phyloP scores from a whole-genome alignment of 2,797 vertebrate species.

The Hyperoplus immaculatus region DNA sequence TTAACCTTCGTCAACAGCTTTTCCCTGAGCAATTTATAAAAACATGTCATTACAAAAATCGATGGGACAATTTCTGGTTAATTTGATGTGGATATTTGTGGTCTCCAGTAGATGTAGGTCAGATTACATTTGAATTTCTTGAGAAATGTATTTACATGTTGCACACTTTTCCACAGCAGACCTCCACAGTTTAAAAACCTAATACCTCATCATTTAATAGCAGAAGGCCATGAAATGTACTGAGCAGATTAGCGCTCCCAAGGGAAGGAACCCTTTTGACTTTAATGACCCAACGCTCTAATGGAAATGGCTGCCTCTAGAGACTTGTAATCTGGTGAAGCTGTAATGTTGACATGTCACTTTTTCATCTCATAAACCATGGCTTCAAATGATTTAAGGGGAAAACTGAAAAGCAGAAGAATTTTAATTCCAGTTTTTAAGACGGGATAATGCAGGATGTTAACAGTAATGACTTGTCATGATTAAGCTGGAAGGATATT shows the following conservation, averaged over 20 bases:
- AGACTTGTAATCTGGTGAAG: slow-evolving; percentile 36
- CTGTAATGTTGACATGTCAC: slow-evolving; percentile 34
- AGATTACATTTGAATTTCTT: too few species aligned
- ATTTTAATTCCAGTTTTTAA: slow-evolving; percentile 14
- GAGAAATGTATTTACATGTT: neutral
- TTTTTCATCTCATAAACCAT: slow-evolving; percentile 17
- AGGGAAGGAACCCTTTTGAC: slow-evolving; percentile 51
- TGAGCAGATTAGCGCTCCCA: slow-evolving; percentile 39
- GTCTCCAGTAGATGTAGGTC: neutral
- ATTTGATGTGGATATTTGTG: slow-evolving; percentile 19
- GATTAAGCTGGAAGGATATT: neutral
- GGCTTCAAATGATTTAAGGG: slow-evolving; percentile 5
- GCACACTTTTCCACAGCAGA: neutral
- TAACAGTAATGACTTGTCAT: slow-evolving; percentile 4
- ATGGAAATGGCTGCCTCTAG: slow-evolving; percentile 37
- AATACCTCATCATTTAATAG: slow-evolving; percentile 17
- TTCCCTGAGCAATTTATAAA: slow-evolving; percentile 8
- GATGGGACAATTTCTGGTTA: slow-evolving; percentile 25
- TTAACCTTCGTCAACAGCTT: neutral
- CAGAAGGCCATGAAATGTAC: slow-evolving; percentile 25
- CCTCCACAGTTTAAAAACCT: slow-evolving; percentile 5
- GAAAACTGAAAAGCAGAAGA: neutral
- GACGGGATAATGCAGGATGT: neutral
- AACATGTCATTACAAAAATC: slow-evolving; percentile 16
- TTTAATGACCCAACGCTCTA: slow-evolving; percentile 46